phyloP scores from a whole-genome alignment of 2,888 invertebrate genomes.

The Ischnura elegans region DNA sequence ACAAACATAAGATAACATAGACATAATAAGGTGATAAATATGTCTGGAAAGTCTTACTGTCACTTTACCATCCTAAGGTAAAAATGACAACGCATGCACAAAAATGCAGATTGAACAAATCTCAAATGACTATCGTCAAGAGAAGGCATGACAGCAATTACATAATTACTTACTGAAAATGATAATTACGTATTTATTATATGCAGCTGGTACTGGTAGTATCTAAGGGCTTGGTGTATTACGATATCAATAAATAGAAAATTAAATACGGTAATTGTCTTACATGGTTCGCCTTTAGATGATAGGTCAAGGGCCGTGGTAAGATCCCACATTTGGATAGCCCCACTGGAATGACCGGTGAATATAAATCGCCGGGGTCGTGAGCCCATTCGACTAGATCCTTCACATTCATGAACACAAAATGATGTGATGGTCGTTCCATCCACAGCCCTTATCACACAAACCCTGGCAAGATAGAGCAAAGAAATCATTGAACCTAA shows the following conservation, averaged over 20 bases:
- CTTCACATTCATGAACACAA: constrained; percentile 98
- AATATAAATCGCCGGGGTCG: constrained; percentile 92
- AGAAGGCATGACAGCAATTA: too few species aligned
- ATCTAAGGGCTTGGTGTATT: neutral
- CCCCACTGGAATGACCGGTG: constrained; percentile 95
- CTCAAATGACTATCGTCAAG: too few species aligned
- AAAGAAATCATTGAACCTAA: constrained; percentile 63
- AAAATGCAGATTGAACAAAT: too few species aligned
- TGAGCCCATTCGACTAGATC: constrained; percentile 95
- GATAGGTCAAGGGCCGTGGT: constrained; percentile 94
- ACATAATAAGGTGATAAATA: neutral
- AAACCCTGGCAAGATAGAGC: constrained; percentile 83
- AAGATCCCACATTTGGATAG: constrained; percentile 99
- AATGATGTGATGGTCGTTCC: constrained; percentile 96
- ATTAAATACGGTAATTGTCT: neutral
- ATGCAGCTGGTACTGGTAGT: too few species aligned
- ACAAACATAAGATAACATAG: too few species aligned
- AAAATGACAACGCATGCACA: too few species aligned
- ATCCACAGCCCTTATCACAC: constrained; percentile 96
- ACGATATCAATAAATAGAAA: neutral
- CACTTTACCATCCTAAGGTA: too few species aligned
- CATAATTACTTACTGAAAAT: too few species aligned
- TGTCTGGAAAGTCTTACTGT: too few species aligned
- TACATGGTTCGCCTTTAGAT: constrained; percentile 77
- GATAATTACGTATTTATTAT: too few species aligned